Evolutionary conservation across 2,888 invertebrate genomes (phyloP), one percentile per base, ranked within the genome.

Genomic region (Chrysomela aeneicollis): DNA sequence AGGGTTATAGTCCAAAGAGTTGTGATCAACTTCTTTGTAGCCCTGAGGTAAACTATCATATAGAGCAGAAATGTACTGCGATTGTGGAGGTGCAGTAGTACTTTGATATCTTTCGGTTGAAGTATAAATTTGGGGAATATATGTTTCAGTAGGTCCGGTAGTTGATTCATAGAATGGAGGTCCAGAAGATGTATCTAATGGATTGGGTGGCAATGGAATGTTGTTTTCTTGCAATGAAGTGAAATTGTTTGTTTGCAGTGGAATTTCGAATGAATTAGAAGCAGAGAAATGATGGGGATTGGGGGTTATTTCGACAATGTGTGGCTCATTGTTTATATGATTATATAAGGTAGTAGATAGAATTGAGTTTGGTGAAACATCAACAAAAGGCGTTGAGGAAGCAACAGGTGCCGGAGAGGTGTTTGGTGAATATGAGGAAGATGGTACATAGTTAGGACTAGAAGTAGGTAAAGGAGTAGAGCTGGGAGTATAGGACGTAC

Each of bases 41-140:
- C 26, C 15, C 30, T 47, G 57, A 10, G 57, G 57, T 10, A 55
- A 55, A 35, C 52, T 46, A 57, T 68, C 77, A 71, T 70, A 77
- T 75, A 71, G 62, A 77, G 79, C 66, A 77, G 72, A 74, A 68
- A 79, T 78, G 47, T 77, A 75, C 35, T 67, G 72, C 1, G 72
- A 66, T 37, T 68, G 67, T 19, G 77, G 67, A 19, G 74, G 73
- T 18, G 74, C 83, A 82, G 71, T 81, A 79, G 76, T 81, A 80
- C 60, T 22, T 30, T 49, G n/a, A 30, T 67, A 67, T n/a, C 53
- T 64, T 37, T 65, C 63, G 8, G 69, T 67, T 5, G 69, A 60
- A 18, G 49, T 57, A 5, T 19, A 19, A 6, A 61, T 47, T 15
- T 35, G 22, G 3, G 59, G 22, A 19, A 35, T 15, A n/a, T 59